These are phyloP conservation scores for Chaetops frenatus DNA, from an alignment of 2,113 vertebrate species.

Conservation along the genomic window DNA sequence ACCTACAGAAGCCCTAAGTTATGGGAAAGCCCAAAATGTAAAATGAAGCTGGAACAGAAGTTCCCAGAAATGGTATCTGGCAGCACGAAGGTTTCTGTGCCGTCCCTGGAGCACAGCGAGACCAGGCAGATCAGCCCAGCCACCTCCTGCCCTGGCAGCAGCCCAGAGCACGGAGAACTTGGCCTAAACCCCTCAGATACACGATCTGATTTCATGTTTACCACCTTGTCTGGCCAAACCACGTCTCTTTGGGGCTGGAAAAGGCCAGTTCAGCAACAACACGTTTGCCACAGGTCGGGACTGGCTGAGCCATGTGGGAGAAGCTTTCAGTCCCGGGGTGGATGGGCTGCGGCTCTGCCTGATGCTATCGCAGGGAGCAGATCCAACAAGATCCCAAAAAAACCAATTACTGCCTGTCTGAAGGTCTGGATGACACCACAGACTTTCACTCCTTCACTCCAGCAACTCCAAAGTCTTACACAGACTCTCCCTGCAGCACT, in stretches of 20 bases:
- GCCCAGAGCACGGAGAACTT: not conserved
- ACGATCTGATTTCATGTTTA: not conserved
- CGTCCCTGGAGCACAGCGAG: fast-evolving
- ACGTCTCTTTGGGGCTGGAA: not conserved
- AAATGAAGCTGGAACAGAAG: not conserved
- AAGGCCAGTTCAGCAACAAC: not conserved
- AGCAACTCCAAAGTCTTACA: not conserved
- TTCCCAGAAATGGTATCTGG: not conserved
- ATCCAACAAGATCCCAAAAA: not conserved
- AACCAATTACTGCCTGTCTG: fast-evolving
- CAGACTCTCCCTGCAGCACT: fast-evolving
- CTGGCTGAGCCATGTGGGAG: not conserved
- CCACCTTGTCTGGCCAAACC: not conserved
- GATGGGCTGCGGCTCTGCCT: fast-evolving
- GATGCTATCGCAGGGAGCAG: not conserved
- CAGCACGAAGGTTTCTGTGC: not conserved
- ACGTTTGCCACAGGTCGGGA: not conserved
- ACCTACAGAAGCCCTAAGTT: not conserved
- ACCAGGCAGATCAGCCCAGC: not conserved
- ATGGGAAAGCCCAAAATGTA: not conserved
- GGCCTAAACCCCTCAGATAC: not conserved
- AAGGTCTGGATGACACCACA: not conserved
- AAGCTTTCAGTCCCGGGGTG: not conserved
- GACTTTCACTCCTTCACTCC: not conserved
- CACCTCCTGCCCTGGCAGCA: not conserved